phyloP scores from a whole-genome alignment of 2,113 vertebrate species.

The Dunckerocampus dactyliophorus region DNA sequence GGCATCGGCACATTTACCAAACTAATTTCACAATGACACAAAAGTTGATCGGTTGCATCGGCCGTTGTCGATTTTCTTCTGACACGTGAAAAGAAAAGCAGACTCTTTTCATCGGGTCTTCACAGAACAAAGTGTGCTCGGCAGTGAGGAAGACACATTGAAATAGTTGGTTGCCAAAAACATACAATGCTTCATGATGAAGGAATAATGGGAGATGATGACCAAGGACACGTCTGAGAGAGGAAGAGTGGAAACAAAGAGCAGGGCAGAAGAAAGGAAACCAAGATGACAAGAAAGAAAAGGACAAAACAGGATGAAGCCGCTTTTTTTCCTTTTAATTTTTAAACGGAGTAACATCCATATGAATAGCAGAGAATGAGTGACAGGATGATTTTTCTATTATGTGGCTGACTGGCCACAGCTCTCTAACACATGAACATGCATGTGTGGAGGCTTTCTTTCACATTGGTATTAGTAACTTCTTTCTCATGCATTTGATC shows the following conservation, averaged over 20 bases:
- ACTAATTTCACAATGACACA: constrained; percentile 16
- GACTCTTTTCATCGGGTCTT: constrained; percentile 24
- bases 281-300: constrained; percentile 45
- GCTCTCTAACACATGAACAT: constrained; percentile 61
- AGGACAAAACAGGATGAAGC: constrained; percentile 52
- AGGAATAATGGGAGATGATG: constrained; percentile 54
- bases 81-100: constrained; percentile 26
- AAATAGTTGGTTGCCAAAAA: constrained; percentile 50
- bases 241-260: constrained; percentile 41
- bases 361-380: constrained; percentile 47
- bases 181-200: constrained; percentile 49
- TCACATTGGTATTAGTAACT: constrained; percentile 56
- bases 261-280: constrained; percentile 42
- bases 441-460: constrained; percentile 50
- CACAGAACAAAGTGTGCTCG: constrained; percentile 29
- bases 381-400: constrained; percentile 69
- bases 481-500: constrained; percentile 32
- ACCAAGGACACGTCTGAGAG: constrained; percentile 57
- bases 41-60: constrained; percentile 23
- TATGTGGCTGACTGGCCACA: constrained; percentile 70
- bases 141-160: constrained; percentile 37
- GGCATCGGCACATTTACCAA: constrained; percentile 8
- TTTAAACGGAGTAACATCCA: constrained; percentile 38
- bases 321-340: constrained; percentile 74
- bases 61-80: constrained; percentile 6